phyloP scores from a whole-genome alignment of 2,113 vertebrate species.

The Elephas maximus region DNA sequence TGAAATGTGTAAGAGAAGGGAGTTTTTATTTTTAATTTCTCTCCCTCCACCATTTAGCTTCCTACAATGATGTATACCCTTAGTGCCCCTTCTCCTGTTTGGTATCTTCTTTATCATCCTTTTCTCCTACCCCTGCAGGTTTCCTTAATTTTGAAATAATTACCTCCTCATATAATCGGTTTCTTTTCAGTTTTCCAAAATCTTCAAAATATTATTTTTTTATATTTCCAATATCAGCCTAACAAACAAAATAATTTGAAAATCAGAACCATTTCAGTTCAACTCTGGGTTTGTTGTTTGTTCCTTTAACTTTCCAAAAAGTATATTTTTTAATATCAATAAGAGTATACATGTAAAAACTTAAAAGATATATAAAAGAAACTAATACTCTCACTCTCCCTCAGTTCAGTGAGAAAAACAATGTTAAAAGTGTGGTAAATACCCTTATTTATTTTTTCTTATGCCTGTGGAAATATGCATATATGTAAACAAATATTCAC shows the following conservation, averaged over 20 bases:
- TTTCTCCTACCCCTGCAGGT: not conserved
- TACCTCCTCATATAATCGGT: not conserved
- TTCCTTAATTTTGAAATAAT: slow-evolving; percentile 21
- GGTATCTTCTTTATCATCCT: not conserved
- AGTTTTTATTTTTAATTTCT: not conserved
- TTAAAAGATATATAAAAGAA: not conserved
- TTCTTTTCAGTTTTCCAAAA: not conserved
- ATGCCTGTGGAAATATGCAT: not conserved
- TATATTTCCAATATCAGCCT: not conserved
- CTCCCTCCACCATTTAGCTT: not conserved
- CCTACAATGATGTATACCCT: not conserved
- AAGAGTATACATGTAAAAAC: not conserved
- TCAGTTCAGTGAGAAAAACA: not conserved
- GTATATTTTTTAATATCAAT: not conserved
- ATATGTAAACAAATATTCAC: not conserved
- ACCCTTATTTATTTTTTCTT: not conserved
- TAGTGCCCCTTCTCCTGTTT: not conserved
- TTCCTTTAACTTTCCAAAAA: slow-evolving; percentile 40
- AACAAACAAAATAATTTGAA: not conserved
- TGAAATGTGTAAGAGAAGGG: not conserved
- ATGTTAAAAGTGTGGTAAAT: not conserved
- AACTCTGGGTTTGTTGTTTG: not conserved
- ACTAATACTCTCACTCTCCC: not conserved
- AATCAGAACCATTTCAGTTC: not conserved
- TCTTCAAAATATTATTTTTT: not conserved